A percentile compares a stretch with the other conserved stretches of the same genome.
Evolutionary conservation across 2,888 invertebrate species (phyloP).

Genomic region (Camponotus fellah): DNA sequence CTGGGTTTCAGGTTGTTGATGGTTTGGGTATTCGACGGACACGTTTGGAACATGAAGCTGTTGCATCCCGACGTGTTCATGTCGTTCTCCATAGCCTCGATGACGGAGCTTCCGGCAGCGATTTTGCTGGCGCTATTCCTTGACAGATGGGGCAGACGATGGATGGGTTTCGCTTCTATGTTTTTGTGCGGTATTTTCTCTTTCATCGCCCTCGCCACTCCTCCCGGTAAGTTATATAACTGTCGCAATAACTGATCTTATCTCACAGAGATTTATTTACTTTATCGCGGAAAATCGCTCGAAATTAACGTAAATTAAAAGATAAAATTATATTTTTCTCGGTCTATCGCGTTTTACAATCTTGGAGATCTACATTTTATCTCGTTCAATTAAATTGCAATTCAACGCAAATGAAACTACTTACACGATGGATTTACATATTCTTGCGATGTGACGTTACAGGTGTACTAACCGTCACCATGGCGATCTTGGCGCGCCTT

Average conservation of each 20-base stretch:
- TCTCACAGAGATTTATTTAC: neutral
- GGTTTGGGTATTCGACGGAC: slow-evolving; percentile 94
- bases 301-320: neutral
- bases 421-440: slow-evolving; percentile 52
- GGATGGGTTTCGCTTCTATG: slow-evolving; percentile 95
- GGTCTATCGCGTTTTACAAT: neutral
- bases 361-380: neutral
- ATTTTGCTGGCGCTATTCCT: slow-evolving; percentile 92
- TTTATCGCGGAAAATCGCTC: neutral
- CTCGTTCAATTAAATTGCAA: neutral
- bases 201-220: slow-evolving; percentile 91
- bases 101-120: slow-evolving; percentile 95
- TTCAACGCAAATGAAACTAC: neutral
- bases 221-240: slow-evolving; percentile 87
- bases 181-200: slow-evolving; percentile 93
- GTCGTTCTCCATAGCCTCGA: slow-evolving; percentile 94
- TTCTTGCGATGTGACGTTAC: slow-evolving; percentile 58
- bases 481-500: slow-evolving; percentile 94
- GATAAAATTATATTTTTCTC: neutral
- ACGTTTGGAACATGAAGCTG: slow-evolving; percentile 95
- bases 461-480: slow-evolving; percentile 91
- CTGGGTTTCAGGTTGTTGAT: slow-evolving; percentile 90
- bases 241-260: neutral
- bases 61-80: slow-evolving; percentile 93
- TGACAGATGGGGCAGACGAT: slow-evolving; percentile 94